Percentiles rank a stretch among this genome's conserved stretches.
phyloP scores from a whole-genome alignment of 2,113 vertebrate genomes.

The Cryptotis parvus region DNA sequence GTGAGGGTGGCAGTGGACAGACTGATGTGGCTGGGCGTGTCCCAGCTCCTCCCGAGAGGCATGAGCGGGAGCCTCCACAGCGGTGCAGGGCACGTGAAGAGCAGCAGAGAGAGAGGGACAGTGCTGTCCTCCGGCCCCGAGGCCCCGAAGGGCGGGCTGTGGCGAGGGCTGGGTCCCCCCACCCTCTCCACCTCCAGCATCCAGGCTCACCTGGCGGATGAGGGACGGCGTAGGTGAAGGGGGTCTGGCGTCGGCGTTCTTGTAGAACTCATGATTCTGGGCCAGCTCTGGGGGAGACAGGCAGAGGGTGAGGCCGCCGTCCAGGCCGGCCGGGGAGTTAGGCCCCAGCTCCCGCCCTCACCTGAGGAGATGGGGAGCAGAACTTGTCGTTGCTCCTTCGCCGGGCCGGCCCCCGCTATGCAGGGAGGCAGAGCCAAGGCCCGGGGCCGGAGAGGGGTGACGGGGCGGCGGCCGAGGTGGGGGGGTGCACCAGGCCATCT shows the following conservation, averaged over 20 bases:
- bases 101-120: neutral
- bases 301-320: neutral
- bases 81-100: neutral
- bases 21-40: too few species aligned
- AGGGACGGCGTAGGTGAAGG: constrained; percentile 99
- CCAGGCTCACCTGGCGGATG: constrained; percentile 95
- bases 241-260: constrained; percentile 99
- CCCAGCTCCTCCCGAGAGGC: too few species aligned
- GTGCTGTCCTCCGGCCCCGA: neutral
- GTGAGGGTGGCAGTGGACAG: too few species aligned
- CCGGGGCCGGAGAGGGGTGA: constrained; percentile 97
- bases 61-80: fast-evolving
- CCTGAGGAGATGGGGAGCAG: constrained; percentile 99
- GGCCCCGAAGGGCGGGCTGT: neutral
- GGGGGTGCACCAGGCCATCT: constrained; percentile 96
- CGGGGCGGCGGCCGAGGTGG: constrained; percentile 96
- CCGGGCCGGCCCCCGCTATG: constrained; percentile 93
- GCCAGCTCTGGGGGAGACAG: constrained; percentile 93
- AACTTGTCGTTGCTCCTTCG: constrained; percentile 98
- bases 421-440: constrained; percentile 97
- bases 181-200: neutral
- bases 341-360: constrained; percentile 77
- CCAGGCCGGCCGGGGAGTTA: neutral
- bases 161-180: neutral
- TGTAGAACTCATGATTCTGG: constrained; percentile 99